A percentile compares a stretch with the other conserved stretches of the same genome.
phyloP scores from a whole-genome alignment of 2,797 vertebrate species.

The Diglossa cyanea region DNA sequence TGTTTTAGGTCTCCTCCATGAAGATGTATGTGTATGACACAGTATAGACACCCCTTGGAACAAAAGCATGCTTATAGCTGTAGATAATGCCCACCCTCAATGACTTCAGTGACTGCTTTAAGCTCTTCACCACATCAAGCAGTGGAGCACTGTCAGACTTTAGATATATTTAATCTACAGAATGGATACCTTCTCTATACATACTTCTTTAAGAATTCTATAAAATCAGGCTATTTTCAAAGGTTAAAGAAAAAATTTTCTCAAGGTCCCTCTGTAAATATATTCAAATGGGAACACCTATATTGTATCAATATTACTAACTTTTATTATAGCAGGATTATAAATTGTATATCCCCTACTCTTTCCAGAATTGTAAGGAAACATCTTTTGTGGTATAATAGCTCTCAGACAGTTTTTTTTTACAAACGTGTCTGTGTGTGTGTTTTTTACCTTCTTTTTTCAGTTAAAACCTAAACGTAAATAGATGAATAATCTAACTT shows the following conservation, averaged over 20 bases:
- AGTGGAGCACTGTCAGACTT: not conserved
- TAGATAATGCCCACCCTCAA: not conserved
- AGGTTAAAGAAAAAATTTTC: slow-evolving; percentile 11
- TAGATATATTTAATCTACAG: not conserved
- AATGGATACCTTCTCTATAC: not conserved
- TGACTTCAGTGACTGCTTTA: not conserved
- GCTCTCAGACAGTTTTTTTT: not conserved
- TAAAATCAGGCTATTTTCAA: not conserved
- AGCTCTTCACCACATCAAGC: not conserved
- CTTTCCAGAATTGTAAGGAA: not conserved
- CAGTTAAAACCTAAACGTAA: not conserved
- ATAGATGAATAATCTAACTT: not conserved
- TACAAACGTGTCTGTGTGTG: too few species aligned
- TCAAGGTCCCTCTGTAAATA: slow-evolving; percentile 15
- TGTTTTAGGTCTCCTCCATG: not conserved
- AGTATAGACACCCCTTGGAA: not conserved
- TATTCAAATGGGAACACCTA: not conserved
- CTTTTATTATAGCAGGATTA: slow-evolving; percentile 27
- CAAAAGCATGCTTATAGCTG: not conserved
- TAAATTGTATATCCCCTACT: not conserved
- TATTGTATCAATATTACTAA: not conserved
- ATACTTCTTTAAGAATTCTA: not conserved
- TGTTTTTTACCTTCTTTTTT: not conserved
- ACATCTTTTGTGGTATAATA: not conserved
- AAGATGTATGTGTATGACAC: not conserved